These are phyloP conservation scores for Protodeltote pygarga DNA, from an alignment of 2,888 invertebrate species.

Conservation along the genomic window DNA sequence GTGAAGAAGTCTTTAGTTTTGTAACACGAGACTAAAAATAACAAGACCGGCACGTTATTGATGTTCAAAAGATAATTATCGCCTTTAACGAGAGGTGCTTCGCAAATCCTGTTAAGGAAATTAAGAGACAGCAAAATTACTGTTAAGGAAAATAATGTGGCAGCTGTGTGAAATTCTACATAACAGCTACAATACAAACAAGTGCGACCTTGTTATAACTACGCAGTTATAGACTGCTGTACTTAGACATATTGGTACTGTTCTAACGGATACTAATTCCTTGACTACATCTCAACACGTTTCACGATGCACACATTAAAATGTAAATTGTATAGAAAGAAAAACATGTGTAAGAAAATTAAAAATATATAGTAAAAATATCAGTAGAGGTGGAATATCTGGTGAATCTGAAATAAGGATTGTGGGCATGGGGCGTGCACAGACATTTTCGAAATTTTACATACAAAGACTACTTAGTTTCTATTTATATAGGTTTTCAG, in stretches of 20 bases:
- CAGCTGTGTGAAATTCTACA: constrained; percentile 24
- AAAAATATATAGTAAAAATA: too few species aligned
- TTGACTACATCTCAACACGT: constrained; percentile 39
- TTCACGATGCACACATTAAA: constrained; percentile 21
- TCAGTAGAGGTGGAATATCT: too few species aligned
- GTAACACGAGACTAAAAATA: too few species aligned
- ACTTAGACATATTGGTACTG: constrained; percentile 22
- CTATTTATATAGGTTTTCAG: too few species aligned
- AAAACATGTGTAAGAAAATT: not conserved
- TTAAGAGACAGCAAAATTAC: too few species aligned
- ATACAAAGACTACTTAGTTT: too few species aligned
- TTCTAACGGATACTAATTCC: constrained; percentile 53
- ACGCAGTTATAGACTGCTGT: constrained; percentile 39
- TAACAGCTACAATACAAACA: constrained; percentile 29
- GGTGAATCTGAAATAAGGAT: too few species aligned
- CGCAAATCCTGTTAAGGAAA: not conserved
- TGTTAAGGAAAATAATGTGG: not conserved
- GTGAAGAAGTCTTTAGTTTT: too few species aligned
- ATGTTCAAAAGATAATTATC: not conserved
- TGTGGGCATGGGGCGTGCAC: too few species aligned
- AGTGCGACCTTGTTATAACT: constrained; percentile 49
- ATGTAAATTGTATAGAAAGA: constrained; percentile 17
- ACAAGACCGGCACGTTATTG: too few species aligned
- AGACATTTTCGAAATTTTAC: too few species aligned
- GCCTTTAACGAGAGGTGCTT: not conserved